Conservation (phyloP, 2,888 invertebrate species). For the Trissonchulus sp. region DNA sequence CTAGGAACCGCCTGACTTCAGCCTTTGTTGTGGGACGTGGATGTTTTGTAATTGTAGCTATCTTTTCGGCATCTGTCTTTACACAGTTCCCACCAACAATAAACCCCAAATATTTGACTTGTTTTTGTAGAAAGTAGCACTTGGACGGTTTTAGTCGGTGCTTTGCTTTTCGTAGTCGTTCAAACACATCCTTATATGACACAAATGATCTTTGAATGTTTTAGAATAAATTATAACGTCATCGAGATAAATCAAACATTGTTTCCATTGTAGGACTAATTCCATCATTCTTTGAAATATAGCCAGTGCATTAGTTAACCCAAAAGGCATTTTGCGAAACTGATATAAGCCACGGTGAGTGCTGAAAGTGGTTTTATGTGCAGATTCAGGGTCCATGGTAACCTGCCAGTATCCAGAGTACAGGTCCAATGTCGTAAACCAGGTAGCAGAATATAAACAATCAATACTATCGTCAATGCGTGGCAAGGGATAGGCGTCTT, state of each 20-base stretch:
- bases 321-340: no score
- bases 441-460: no score
- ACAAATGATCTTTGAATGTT: constrained; percentile 32
- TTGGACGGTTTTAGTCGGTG: constrained; percentile 38
- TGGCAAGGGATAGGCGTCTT: no score
- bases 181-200: constrained; percentile 33
- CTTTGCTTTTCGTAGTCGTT: constrained; percentile 27
- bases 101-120: constrained; percentile 35
- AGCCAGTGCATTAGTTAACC: no score
- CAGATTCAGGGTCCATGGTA: no score
- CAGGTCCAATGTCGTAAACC: no score
- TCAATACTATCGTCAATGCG: no score
- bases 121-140: constrained; percentile 29
- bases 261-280: not conserved
- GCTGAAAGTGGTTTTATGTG: no score
- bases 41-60: constrained; percentile 32
- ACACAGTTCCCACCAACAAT: constrained; percentile 29
- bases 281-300: no score
- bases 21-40: constrained; percentile 34
- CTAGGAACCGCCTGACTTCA: constrained; percentile 37
- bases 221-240: constrained; percentile 34
- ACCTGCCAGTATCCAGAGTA: no score
- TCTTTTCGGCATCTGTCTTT: constrained; percentile 31
- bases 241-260: constrained; percentile 32
- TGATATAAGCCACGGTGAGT: no score